A percentile compares a stretch with the other conserved stretches of the same genome.
These are phyloP conservation scores for Otocyon megalotis DNA, from an alignment of 2,113 vertebrate species.

Conservation along the genomic window DNA sequence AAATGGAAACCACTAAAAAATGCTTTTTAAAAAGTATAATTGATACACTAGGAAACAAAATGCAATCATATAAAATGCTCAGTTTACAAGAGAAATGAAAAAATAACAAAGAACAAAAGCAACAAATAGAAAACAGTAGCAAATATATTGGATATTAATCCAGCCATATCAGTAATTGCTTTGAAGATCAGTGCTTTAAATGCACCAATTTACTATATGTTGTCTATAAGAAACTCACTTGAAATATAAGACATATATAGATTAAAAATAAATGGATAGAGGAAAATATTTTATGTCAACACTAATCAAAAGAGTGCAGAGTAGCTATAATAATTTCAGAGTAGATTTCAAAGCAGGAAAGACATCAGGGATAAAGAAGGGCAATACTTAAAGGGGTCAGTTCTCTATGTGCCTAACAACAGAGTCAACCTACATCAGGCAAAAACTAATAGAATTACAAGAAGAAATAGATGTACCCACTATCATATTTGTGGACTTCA, in stretches of 20 bases:
- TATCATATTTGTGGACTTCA: neutral
- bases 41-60: neutral
- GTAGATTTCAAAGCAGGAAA: neutral
- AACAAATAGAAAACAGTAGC: neutral
- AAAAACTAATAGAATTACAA: neutral
- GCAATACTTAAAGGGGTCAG: neutral
- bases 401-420: neutral
- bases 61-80: neutral
- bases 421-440: neutral
- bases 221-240: neutral
- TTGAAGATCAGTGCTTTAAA: neutral
- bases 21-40: neutral
- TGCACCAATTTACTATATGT: neutral
- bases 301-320: neutral
- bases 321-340: neutral
- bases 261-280: neutral
- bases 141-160: neutral
- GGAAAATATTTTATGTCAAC: neutral
- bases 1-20: neutral
- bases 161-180: neutral
- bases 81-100: neutral
- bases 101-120: neutral
- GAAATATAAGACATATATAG: neutral
- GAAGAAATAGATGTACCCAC: neutral
- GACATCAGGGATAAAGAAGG: neutral